Conservation (phyloP, 2,113 vertebrate genomes). For the Silurus asotus region DNA sequence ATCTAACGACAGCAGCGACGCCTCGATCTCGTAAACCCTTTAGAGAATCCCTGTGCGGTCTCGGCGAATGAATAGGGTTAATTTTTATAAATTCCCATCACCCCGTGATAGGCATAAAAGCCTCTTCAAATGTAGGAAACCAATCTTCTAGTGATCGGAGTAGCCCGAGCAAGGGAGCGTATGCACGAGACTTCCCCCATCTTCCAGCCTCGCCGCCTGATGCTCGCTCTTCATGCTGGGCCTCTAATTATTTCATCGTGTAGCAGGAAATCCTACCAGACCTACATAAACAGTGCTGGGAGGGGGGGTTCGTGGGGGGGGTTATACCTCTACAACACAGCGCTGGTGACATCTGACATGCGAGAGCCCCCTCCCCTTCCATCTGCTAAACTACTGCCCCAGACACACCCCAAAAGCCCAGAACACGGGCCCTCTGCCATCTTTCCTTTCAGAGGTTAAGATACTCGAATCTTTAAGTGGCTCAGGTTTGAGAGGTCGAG, state of each 20-base stretch:
- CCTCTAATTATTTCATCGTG: slow-evolving; percentile 92
- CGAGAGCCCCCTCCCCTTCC: slow-evolving; percentile 70
- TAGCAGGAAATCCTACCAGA: slow-evolving; percentile 87
- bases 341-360: slow-evolving; percentile 86
- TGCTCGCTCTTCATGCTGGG: slow-evolving; percentile 60
- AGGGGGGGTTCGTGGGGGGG: slow-evolving; percentile 75
- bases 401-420: slow-evolving; percentile 34
- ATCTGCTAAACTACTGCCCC: slow-evolving; percentile 64
- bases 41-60: neutral
- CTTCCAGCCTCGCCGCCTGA: slow-evolving; percentile 39
- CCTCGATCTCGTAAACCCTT: neutral
- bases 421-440: slow-evolving; percentile 8
- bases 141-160: slow-evolving; percentile 44
- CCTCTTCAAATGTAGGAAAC: slow-evolving; percentile 34
- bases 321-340: slow-evolving; percentile 76
- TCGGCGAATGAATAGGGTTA: slow-evolving; percentile 11
- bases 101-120: slow-evolving; percentile 31
- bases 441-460: slow-evolving; percentile 21
- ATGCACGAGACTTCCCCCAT: neutral
- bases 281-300: slow-evolving; percentile 83
- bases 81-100: slow-evolving; percentile 18
- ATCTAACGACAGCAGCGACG: neutral
- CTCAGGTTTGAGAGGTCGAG: slow-evolving; percentile 14
- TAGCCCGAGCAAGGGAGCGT: neutral
- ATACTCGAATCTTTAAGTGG: slow-evolving; percentile 23